phyloP scores from a whole-genome alignment of 2,888 invertebrate species.

The Epirrhoe tristata region DNA sequence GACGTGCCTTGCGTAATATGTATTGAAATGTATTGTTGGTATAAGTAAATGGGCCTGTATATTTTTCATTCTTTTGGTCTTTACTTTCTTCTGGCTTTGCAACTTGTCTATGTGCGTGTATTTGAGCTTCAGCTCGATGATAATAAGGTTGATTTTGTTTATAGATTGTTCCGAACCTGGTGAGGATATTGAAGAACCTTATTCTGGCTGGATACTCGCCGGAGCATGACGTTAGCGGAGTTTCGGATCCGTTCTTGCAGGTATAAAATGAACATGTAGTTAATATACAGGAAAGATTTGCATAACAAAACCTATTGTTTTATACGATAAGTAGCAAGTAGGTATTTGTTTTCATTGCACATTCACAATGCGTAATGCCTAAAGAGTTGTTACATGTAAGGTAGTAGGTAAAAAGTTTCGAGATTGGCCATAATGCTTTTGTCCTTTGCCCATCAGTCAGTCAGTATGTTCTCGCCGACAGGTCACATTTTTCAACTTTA shows the following conservation, averaged over 20 bases:
- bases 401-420: no score
- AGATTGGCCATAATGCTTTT: no score
- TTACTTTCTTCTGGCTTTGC: constrained; percentile 61
- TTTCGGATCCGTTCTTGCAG: constrained; percentile 99
- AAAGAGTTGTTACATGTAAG: no score
- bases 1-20: constrained; percentile 40
- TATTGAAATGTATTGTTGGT: constrained; percentile 41
- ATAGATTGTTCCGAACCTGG: constrained; percentile 99
- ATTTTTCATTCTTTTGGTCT: constrained; percentile 40
- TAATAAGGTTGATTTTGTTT: constrained; percentile 63
- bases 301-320: no score
- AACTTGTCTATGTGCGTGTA: constrained; percentile 61
- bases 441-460: no score
- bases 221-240: constrained; percentile 99
- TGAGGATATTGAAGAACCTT: constrained; percentile 98
- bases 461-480: no score
- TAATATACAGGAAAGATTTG: background rate
- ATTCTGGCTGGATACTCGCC: constrained; percentile 99
- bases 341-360: no score
- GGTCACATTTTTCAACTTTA: no score
- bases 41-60: constrained; percentile 53
- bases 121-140: constrained; percentile 33
- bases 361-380: no score
- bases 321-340: no score
- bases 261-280: constrained; percentile 73